Percentiles rank a stretch among this genome's conserved stretches.
phyloP scores from a whole-genome alignment of 2,888 invertebrate genomes.

The Xestia rhomboidea region DNA sequence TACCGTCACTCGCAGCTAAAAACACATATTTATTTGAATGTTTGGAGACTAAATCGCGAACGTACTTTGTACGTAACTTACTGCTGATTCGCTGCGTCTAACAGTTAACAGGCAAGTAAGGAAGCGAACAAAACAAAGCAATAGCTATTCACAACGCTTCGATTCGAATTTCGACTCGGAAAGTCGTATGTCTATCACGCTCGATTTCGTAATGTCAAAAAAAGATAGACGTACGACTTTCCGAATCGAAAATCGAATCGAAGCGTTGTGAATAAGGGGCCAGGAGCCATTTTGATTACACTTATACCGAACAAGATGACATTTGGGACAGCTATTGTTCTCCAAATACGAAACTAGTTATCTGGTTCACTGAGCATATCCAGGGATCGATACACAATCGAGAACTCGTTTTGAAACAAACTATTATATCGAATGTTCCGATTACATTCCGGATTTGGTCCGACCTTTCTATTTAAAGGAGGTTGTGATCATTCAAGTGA shows the following conservation, averaged over 20 bases:
- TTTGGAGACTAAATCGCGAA: not conserved
- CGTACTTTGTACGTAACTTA: not conserved
- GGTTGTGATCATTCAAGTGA: conserved; percentile 19
- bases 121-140: not conserved
- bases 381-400: conserved; percentile 36
- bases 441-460: conserved; percentile 26
- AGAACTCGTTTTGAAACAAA: conserved; percentile 28
- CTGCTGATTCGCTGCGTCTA: too few relatives aligned
- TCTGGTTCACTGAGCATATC: conserved; percentile 46
- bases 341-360: conserved; percentile 37
- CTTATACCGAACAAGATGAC: conserved; percentile 5
- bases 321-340: conserved; percentile 19
- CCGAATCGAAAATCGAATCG: too few relatives aligned
- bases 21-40: too few relatives aligned
- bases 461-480: conserved; percentile 6
- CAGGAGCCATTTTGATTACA: conserved; percentile 14
- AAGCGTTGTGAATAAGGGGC: too few relatives aligned
- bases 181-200: too few relatives aligned
- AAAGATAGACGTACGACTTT: too few relatives aligned
- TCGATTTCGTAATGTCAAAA: too few relatives aligned
- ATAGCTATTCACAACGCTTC: too few relatives aligned
- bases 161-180: too few relatives aligned
- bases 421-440: conserved; percentile 29
- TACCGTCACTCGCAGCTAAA: too few relatives aligned
- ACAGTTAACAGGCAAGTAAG: not conserved